A percentile compares a stretch with the other conserved stretches of the same genome.
phyloP scores from a whole-genome alignment of 30 jellyfish, hydroid and myxozoan genomes.

The Aurelia sp. region DNA sequence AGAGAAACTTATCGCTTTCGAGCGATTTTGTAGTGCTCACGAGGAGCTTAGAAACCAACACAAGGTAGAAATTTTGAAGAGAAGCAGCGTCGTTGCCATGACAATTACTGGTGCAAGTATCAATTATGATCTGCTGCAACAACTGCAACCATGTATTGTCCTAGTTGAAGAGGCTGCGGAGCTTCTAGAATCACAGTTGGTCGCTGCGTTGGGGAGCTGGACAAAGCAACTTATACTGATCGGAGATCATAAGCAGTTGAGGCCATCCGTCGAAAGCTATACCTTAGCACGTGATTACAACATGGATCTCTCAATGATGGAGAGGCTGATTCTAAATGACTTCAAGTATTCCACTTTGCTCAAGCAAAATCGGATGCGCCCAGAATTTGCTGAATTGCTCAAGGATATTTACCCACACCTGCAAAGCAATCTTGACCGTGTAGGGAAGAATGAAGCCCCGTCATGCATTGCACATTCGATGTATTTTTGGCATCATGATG shows the following conservation, averaged over 20 bases:
- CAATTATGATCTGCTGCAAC: constrained; percentile 47
- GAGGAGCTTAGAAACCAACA: constrained; percentile 44
- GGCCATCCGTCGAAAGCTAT: constrained; percentile 75
- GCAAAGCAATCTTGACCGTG: constrained; percentile 50
- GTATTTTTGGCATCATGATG: constrained; percentile 73
- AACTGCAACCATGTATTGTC: constrained; percentile 63
- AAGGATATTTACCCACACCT: constrained; percentile 70
- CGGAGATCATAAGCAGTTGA: constrained; percentile 85
- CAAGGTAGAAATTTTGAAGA: constrained; percentile 44
- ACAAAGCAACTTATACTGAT: constrained; percentile 69
- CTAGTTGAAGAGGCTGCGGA: constrained; percentile 91
- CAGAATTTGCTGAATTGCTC: constrained; percentile 73
- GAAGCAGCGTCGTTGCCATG: constrained; percentile 51
- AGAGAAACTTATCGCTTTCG: constrained; percentile 2
- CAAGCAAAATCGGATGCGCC: constrained; percentile 79
- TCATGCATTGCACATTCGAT: constrained; percentile 34
- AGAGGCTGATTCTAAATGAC: constrained; percentile 50
- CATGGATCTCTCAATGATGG: constrained; percentile 84
- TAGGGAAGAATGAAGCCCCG: constrained; percentile 41
- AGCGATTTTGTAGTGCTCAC: constrained; percentile 32
- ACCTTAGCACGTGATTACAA: constrained; percentile 49
- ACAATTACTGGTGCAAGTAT: constrained; percentile 86
- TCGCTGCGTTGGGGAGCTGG: constrained; percentile 76
- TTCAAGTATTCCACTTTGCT: constrained; percentile 36
- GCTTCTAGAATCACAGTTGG: constrained; percentile 73